A percentile compares a stretch with the other conserved stretches of the same genome.
Conservation (phyloP, 1,140 invertebrate species). For the Aleiodes sp. region DNA sequence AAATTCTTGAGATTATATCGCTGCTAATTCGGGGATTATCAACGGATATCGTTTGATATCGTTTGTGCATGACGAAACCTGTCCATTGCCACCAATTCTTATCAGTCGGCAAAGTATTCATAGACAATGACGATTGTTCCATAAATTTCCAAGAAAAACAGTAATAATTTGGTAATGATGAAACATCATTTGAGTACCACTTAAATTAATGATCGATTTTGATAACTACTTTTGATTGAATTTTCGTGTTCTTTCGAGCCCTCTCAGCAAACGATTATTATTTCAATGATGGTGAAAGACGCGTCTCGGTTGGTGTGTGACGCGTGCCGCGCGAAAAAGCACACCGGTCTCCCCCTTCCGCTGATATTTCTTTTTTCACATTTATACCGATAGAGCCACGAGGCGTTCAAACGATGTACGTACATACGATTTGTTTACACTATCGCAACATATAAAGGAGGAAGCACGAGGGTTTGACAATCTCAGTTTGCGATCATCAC, state of each 20-base stretch:
- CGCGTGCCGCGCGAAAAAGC: constrained; percentile 8
- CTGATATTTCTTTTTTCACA: constrained; percentile 45
- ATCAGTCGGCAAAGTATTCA: not conserved
- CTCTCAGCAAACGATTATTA: not conserved
- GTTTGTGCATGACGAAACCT: not conserved
- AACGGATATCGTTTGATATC: not conserved
- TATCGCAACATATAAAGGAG: constrained; percentile 62
- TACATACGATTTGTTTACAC: constrained; percentile 62
- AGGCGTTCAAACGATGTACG: constrained; percentile 54
- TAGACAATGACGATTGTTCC: not conserved
- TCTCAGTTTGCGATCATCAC: constrained; percentile 57
- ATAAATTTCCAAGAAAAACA: too few species aligned
- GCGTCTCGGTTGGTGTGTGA: not conserved
- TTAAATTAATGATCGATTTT: too few species aligned
- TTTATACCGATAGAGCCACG: constrained; percentile 40
- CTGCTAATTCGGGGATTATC: not conserved
- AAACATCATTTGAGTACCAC: too few species aligned
- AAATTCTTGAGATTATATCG: not conserved
- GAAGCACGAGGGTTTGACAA: constrained; percentile 61
- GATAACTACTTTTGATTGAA: too few species aligned
- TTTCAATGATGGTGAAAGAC: not conserved
- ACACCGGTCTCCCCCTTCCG: not conserved
- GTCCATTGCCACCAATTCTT: not conserved
- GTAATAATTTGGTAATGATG: too few species aligned
- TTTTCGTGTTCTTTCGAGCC: not conserved